These are phyloP conservation scores for Adelphocoris suturalis DNA, from an alignment of 2,888 invertebrate species.

Conservation along the genomic window DNA sequence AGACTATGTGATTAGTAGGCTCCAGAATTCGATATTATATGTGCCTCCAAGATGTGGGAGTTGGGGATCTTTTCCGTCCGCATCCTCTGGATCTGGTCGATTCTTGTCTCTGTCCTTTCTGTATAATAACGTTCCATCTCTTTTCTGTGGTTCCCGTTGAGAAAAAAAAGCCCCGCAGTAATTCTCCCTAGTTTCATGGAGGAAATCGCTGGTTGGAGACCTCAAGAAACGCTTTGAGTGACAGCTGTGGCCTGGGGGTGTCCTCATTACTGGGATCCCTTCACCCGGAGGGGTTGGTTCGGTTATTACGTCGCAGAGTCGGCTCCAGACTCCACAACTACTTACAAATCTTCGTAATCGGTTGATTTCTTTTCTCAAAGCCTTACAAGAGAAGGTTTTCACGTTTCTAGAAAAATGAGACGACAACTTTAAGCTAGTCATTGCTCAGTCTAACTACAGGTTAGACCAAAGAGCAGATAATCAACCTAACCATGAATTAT, in stretches of 20 bases:
- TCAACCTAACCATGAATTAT: too few relatives aligned
- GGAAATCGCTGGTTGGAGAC: conserved; percentile 4
- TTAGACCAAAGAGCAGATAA: too few relatives aligned
- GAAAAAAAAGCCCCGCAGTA: conserved; percentile 13
- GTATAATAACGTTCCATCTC: conserved; percentile 14
- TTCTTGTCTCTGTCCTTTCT: not conserved
- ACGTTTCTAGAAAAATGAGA: conserved; percentile 1
- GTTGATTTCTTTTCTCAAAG: not conserved
- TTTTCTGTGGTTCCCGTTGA: conserved; percentile 6
- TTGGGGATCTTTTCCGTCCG: not conserved
- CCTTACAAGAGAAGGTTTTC: not conserved
- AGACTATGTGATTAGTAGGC: conserved; percentile 29
- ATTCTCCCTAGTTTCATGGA: conserved; percentile 2
- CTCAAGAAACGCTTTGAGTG: conserved; percentile 7
- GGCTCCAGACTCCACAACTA: conserved; percentile 12
- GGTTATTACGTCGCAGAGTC: conserved; percentile 13
- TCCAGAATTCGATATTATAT: not conserved
- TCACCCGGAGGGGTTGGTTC: not conserved
- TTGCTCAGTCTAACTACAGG: too few relatives aligned
- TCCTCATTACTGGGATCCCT: conserved; percentile 27
- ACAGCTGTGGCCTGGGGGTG: conserved; percentile 54
- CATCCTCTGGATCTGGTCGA: conserved; percentile 9
- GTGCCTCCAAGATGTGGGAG: conserved; percentile 48
- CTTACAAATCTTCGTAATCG: conserved; percentile 31
- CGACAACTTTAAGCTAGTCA: not conserved